Evolutionary conservation across 2,113 vertebrate species (phyloP), one percentile per base, ranked within the genome.

Genomic region (Ophiodon elongatus): DNA sequence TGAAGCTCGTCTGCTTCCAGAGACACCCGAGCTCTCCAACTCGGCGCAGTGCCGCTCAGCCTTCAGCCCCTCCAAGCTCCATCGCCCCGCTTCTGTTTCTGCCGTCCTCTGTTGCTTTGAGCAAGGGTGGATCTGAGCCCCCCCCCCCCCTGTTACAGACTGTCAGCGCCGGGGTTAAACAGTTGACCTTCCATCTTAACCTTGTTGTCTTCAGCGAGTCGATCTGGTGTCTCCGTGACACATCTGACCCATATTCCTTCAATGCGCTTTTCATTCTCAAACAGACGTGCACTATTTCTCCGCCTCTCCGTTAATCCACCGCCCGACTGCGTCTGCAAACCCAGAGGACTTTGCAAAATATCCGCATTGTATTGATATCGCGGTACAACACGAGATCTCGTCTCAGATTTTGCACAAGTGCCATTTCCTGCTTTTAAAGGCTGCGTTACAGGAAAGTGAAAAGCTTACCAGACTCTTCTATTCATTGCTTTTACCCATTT

Each of bases 1-100:
- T 92, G 83, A 89, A 88, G 77, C 45, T 54, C 1, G 52, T 73
- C 76, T 59, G 82, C 68, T 76, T 84, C 54, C 65, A 2, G 13
- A 67, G 56, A 74, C 85, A 66, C 69, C 43, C 33, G 15, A 85
- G 65, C 66, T 54, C 65, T 83, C 52, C 4, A 72, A 74, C 47
- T 74, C 80, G 4, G 14, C 65, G 74, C 60, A 52, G 7, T 19
- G 62, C 71, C 21, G n/a, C 68, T 59, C 71, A 2, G 72, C 39
- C 70, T 29, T 54, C 60, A 35, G 9, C 25, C 54, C 35, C 17
- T n/a, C n/a, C n/a, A n/a, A n/a, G n/a, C 65, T 6, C 4, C 4
- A 9, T 62, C 27, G 5, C 35, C 35, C 35, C 6, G n/a, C n/a
- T 50, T 81, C 67, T 75, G 27, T 47, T 80, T 80, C 52, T 9